These are phyloP conservation scores for Dicrurus megarhynchus DNA, from an alignment of 2,113 vertebrate species.

Conservation along the genomic window DNA sequence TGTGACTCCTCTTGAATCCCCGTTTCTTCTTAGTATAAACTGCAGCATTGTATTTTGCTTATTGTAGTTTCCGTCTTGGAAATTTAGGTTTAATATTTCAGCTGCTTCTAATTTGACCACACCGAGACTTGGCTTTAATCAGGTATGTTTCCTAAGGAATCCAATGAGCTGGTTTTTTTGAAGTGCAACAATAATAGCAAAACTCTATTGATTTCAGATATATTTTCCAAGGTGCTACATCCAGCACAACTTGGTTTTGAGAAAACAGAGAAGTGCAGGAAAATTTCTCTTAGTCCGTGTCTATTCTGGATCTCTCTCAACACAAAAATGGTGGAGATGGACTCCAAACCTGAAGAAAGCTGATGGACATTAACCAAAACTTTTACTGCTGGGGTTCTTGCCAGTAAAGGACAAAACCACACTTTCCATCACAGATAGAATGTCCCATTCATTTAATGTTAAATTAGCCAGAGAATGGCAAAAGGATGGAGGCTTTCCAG, in stretches of 20 bases:
- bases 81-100: constrained; percentile 18
- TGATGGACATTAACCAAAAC: background rate
- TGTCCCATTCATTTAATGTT: background rate
- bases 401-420: background rate
- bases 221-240: constrained; percentile 28
- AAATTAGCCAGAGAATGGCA: background rate
- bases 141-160: background rate
- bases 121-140: constrained; percentile 5
- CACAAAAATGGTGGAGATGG: background rate
- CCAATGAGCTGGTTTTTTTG: background rate
- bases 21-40: background rate
- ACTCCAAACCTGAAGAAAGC: background rate
- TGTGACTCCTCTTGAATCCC: background rate
- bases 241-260: background rate
- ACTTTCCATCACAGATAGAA: background rate
- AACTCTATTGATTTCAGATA: background rate
- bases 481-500: background rate
- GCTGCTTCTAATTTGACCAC: constrained; percentile 40
- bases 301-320: background rate
- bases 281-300: background rate
- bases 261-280: background rate
- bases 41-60: background rate
- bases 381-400: background rate
- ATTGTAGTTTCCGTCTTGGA: constrained; percentile 6
- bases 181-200: constrained; percentile 1